Evolutionary conservation across 30 jellyfish, hydroid and myxozoan genomes (phyloP).

Genomic region (Turritopsis rubra): DNA sequence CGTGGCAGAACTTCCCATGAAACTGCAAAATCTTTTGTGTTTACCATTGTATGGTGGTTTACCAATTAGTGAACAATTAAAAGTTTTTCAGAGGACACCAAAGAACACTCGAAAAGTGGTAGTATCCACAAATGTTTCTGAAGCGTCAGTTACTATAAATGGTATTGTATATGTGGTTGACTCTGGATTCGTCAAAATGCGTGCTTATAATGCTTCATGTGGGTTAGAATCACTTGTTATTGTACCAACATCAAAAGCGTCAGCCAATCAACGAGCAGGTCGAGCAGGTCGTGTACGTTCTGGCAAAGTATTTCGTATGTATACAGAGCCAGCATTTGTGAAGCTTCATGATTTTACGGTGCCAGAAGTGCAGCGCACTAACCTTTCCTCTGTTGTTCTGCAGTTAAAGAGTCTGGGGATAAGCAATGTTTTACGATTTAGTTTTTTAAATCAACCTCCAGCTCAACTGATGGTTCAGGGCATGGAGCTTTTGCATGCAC

Average conservation of each 20-base stretch:
- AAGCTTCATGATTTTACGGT: conserved; percentile 55
- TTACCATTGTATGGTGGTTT: conserved; percentile 89
- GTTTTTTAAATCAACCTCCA: conserved; percentile 79
- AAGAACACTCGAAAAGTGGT: conserved; percentile 80
- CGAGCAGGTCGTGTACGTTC: conserved; percentile 97
- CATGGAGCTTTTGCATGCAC: conserved; percentile 81
- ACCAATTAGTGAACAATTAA: conserved; percentile 89
- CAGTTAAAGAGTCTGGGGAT: conserved; percentile 88
- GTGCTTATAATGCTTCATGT: conserved; percentile 74
- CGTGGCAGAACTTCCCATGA: conserved; percentile 22
- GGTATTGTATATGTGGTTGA: conserved; percentile 93
- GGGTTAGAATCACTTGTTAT: conserved; percentile 88
- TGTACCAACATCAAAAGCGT: conserved; percentile 88
- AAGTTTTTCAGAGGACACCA: conserved; percentile 92
- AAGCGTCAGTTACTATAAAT: conserved; percentile 90
- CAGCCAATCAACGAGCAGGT: conserved; percentile 96
- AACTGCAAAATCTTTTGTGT: conserved; percentile 44
- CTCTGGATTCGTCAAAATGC: conserved; percentile 87
- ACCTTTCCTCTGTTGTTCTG: conserved; percentile 73
- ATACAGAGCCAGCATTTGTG: conserved; percentile 66
- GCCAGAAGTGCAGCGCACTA: conserved; percentile 96
- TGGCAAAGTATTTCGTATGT: conserved; percentile 82
- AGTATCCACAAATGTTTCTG: conserved; percentile 96
- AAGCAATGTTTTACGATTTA: conserved; percentile 70
- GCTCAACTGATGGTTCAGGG: conserved; percentile 97